Evolutionary conservation across 2,888 invertebrate genomes (phyloP), one percentile per base, ranked within the genome.

Genomic region (Melolontha melolontha): DNA sequence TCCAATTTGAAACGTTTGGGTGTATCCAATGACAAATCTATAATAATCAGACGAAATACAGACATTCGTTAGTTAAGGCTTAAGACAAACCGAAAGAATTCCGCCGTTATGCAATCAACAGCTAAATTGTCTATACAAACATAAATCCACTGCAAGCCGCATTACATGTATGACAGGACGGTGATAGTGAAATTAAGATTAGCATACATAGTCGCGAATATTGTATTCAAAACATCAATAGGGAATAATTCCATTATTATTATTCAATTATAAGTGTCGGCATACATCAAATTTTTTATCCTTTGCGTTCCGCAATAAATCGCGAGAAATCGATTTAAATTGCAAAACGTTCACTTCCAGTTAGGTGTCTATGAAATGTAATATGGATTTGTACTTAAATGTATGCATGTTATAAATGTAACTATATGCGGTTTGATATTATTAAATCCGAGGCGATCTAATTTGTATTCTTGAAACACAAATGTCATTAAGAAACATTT

Each of bases 201-300:
- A 52, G 29, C 51, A 52, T 52, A 34, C 34, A 34, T 10, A 34
- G 51, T 52, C 14, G 51, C 7, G 51, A 52, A 52, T 34, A 34
- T 52, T 52, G 51, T 52, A 34, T 52, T 52, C 51, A 34, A 52
- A 52, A 52, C 34, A 52, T 52, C 51, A 52, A 52, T 29, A 29
- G 51, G 34, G 12, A 52, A 52, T 52, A 52, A 52, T 52, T 52
- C 51, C 34, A 34, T 52, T 52, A 52, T 27, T 51, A 51, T 52
- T 52, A 52, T 52, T 52, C 51, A 52, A 52, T 52, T 52, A 52
- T 29, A 52, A 29, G 51, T 52, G 51, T 52, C 51, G 29, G 51
- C 51, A 52, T 52, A 52, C 34, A 52, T 52, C 51, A 52, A 52
- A 34, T 29, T 29, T 34, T 52, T 52, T 52, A 29, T 5, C 29